Base-by-base conservation (phyloP, 2,888 invertebrate species). In the Drymonia ruficornis region DNA sequence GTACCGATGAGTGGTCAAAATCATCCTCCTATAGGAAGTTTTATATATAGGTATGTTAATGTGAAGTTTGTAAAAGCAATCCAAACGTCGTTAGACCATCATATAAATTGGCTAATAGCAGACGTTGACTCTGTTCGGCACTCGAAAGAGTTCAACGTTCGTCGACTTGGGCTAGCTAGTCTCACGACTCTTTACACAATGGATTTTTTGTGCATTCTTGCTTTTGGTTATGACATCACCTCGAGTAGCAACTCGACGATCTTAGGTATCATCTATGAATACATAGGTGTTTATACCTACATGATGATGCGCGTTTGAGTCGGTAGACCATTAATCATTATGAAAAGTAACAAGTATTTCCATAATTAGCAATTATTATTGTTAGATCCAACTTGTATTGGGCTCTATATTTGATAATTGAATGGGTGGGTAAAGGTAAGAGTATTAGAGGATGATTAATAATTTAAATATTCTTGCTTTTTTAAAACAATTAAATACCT, bases 211-310 rank as follows among this genome's bases (percentile, higher is more conserved):
- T 90, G 83, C 81, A 84, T 78, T 78, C 82, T 85, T 79, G 74
- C 72, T 87, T 90, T 89, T 84, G 84, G 88, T 80, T 87, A 91
- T 92, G 91, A 92, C 91, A 91, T 92, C 91, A 92, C 73, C 85
- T 61, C 59, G 66, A 58, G 73, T 72, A 74, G 65, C 67, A 63
- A 68, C 70, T 70, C 63, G 64, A 61, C 55, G 64, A 56, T 73
- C 29, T 67, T 67, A 72, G 64, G 55, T 73, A 72, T 55, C 55
- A 65, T 59, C 61, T 64, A 63, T 68, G 55, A 58, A 53, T 49
- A 56, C 55, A 48, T 54, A 49, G 48, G 43, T 55, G 18, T 52
- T 49, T 52, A 46, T 47, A 65, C 61, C 56, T 64, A 53, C 46
- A 23, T 46, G 36, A 51, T 59, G 53, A 58, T 40, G 16, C 16